phyloP scores from a whole-genome alignment of 2,888 invertebrate genomes.

The Prosopocoilus inquinatus region DNA sequence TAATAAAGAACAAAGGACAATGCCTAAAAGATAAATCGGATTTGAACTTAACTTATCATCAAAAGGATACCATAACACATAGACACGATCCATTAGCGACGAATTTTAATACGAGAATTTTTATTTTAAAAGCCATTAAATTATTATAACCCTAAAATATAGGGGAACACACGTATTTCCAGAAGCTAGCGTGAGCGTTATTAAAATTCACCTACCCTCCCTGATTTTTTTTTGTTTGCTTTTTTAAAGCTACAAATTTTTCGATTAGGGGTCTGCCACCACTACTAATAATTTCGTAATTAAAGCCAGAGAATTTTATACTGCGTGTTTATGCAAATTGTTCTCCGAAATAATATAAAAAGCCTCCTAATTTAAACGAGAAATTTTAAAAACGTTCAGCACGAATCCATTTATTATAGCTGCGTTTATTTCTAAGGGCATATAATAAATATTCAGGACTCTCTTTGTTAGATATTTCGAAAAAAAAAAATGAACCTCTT shows the following conservation, averaged over 20 bases:
- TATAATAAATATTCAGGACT: too few relatives aligned
- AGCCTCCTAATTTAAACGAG: too few relatives aligned
- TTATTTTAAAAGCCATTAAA: constrained; percentile 23
- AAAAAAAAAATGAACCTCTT: too few relatives aligned
- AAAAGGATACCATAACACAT: constrained; percentile 1
- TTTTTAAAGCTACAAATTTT: constrained; percentile 8
- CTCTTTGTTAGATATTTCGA: too few relatives aligned
- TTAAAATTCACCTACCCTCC: constrained; percentile 18
- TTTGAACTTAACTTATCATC: constrained; percentile 12
- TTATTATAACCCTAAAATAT: constrained; percentile 25
- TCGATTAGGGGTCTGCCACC: constrained; percentile 10
- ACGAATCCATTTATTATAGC: too few relatives aligned
- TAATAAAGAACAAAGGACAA: not conserved
- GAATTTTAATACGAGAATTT: constrained; percentile 13
- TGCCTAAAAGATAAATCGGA: constrained; percentile 7
- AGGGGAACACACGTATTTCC: constrained; percentile 20
- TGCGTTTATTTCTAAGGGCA: too few relatives aligned
- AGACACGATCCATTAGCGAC: constrained; percentile 14
- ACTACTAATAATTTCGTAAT: constrained; percentile 27
- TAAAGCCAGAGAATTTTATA: constrained; percentile 16
- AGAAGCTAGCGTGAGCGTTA: constrained; percentile 11
- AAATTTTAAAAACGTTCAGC: too few relatives aligned
- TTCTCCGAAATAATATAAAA: constrained; percentile 11
- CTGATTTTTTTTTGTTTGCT: constrained; percentile 11
- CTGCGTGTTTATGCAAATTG: constrained; percentile 25